Evolutionary conservation across 2,113 vertebrate species (phyloP), one percentile per base, ranked within the genome.

Genomic region (Oenanthe melanoleuca): DNA sequence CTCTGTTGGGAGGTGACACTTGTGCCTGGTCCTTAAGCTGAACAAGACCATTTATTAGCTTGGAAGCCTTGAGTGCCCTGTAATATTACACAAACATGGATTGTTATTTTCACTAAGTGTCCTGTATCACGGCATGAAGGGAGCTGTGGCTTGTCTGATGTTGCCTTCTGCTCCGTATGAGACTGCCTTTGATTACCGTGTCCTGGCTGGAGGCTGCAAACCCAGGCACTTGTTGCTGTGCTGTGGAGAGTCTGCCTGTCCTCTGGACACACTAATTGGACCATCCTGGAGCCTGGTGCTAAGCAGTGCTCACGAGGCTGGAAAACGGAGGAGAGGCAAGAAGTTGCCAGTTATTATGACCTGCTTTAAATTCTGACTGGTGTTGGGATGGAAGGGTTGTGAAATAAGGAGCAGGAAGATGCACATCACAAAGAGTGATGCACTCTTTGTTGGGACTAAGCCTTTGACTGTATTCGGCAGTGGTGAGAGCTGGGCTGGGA

Each of bases 121-220:
- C 4, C 70, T 42, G 20, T 49, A 25, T 16, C 22, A 13, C 1
- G 6, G 12, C 14, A 23, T 53, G 42, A 22, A 57, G 37, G 42
- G 40, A 24, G 47, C 42, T 31, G 12, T 34, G n/a, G 7, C 40
- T 61, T 42, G 3, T 11, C 75, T 63, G 33, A 13, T 24, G n/a
- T 53, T 47, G 49, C 29, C 9, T 52, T 34, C 44, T 42, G 44
- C n/a, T 45, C 47, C 1, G 0, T 44, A 20, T 13, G 49, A 22
- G 28, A 33, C 63, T 49, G 5, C 17, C 29, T 3, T 20, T 0
- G 0, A 18, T n/a, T 24, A 4, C 5, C 3, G 0, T 4, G 7
- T 37, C n/a, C 38, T 17, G 38, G 25, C 44, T 38, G 60, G 65
- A 50, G 29, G 33, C 29, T 28, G 25, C 56, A 49, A 23, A 55